Percentiles rank a stretch among this genome's conserved stretches.
These are phyloP conservation scores for Hoplodrina ambigua DNA, from an alignment of 2,888 invertebrate species.

Conservation along the genomic window DNA sequence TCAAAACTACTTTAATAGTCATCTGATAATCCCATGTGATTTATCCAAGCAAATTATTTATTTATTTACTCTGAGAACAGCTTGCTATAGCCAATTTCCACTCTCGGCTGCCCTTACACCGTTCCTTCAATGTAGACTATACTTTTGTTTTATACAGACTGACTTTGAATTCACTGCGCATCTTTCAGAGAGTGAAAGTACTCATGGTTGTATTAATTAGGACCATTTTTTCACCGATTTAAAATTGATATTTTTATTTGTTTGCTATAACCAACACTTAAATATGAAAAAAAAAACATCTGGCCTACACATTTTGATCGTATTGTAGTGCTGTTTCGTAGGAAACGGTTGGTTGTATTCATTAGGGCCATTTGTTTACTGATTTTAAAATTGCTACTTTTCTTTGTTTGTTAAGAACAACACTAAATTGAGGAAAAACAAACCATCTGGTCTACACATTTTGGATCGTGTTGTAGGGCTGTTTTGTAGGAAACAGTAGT, in stretches of 20 bases:
- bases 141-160: slow-evolving; percentile 23
- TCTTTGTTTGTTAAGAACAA: neutral
- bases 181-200: neutral
- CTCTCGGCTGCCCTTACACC: slow-evolving; percentile 43
- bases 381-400: too few species aligned
- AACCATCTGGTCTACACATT: neutral
- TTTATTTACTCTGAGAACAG: neutral
- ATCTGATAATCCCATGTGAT: neutral
- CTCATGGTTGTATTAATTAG: too few species aligned
- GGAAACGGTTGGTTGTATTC: too few species aligned
- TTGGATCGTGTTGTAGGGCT: too few species aligned
- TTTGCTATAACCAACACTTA: neutral
- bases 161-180: too few species aligned
- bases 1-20: neutral
- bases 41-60: neutral
- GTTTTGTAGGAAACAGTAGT: neutral
- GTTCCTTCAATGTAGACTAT: slow-evolving; percentile 41
- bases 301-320: too few species aligned
- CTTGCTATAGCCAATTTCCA: slow-evolving; percentile 8
- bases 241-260: too few species aligned
- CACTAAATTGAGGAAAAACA: neutral
- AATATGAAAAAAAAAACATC: neutral
- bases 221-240: too few species aligned
- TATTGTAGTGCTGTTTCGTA: neutral
- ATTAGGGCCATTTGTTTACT: too few species aligned